Percentiles rank a stretch among this genome's conserved stretches.
These are phyloP conservation scores for Pomacea maculata DNA, from an alignment of 1,140 invertebrate species.

Conservation along the genomic window DNA sequence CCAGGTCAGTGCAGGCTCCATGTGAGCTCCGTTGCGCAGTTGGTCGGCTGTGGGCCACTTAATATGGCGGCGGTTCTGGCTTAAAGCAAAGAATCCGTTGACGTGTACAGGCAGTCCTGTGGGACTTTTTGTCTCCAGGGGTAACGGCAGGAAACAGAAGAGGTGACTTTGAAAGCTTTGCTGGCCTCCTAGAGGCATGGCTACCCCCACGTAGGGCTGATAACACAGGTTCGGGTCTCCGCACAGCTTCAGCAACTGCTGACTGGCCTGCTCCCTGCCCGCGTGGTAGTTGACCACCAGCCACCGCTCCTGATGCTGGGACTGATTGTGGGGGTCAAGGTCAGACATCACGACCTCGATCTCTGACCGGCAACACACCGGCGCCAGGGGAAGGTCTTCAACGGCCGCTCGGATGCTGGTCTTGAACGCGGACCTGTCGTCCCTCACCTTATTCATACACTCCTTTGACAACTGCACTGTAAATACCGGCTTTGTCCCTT, in stretches of 20 bases:
- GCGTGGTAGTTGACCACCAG: constrained; percentile 19
- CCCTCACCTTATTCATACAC: not conserved
- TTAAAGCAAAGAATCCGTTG: constrained; percentile 56
- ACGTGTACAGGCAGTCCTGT: constrained; percentile 57
- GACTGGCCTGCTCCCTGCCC: not conserved
- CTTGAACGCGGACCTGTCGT: not conserved
- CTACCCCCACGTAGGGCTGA: constrained; percentile 24
- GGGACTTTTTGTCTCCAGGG: constrained; percentile 35
- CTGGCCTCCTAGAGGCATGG: constrained; percentile 15
- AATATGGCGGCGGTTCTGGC: constrained; percentile 52
- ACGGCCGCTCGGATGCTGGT: too few species aligned
- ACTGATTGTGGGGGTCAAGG: not conserved
- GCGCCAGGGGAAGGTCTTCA: not conserved
- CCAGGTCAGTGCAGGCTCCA: not conserved
- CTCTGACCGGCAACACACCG: not conserved
- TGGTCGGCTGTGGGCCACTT: constrained; percentile 46
- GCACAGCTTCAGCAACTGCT: not conserved
- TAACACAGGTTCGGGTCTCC: constrained; percentile 11
- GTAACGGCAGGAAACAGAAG: constrained; percentile 60
- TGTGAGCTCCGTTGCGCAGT: not conserved
- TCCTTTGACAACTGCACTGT: not conserved
- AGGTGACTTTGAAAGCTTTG: constrained; percentile 32
- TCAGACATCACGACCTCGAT: not conserved
- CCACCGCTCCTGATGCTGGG: not conserved
- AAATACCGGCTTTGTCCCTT: not conserved